Evolutionary conservation across 2,797 vertebrate genomes (phyloP).

Genomic region (Synaphobranchus kaupii): DNA sequence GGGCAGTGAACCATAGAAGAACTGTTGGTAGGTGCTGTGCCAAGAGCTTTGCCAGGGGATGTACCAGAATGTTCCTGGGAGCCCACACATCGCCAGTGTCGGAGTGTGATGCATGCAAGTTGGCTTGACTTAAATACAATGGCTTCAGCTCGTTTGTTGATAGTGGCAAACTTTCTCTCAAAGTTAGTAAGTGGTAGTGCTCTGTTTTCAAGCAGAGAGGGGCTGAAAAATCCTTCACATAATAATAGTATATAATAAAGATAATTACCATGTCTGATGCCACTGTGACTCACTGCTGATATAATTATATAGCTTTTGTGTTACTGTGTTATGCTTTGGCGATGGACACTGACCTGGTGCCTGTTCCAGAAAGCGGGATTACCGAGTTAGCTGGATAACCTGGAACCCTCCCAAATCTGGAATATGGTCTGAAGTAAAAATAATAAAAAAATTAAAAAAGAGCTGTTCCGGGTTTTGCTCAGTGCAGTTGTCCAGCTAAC

Average conservation of each 20-base stretch:
- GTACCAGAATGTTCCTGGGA: not conserved
- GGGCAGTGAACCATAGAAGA: not conserved
- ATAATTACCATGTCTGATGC: not conserved
- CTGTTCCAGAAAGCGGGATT: not conserved
- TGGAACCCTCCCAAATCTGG: too few species aligned
- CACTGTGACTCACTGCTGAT: not conserved
- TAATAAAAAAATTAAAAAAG: too few species aligned
- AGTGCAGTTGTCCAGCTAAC: too few species aligned
- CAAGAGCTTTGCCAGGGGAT: not conserved
- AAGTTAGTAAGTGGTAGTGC: not conserved
- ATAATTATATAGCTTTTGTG: not conserved
- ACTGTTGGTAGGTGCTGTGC: not conserved
- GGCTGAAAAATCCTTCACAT: not conserved
- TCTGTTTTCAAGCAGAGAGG: not conserved
- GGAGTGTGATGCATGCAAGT: not conserved
- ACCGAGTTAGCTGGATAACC: too few species aligned
- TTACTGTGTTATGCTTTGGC: not conserved
- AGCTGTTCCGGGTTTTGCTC: too few species aligned
- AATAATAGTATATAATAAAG: not conserved
- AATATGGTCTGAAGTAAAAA: too few species aligned
- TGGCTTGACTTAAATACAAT: not conserved
- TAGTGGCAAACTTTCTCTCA: not conserved
- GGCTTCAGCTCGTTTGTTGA: not conserved
- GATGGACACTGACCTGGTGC: not conserved
- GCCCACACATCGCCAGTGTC: not conserved